These are phyloP conservation scores for Halcyon senegalensis DNA, from an alignment of 2,113 vertebrate species.

Conservation along the genomic window DNA sequence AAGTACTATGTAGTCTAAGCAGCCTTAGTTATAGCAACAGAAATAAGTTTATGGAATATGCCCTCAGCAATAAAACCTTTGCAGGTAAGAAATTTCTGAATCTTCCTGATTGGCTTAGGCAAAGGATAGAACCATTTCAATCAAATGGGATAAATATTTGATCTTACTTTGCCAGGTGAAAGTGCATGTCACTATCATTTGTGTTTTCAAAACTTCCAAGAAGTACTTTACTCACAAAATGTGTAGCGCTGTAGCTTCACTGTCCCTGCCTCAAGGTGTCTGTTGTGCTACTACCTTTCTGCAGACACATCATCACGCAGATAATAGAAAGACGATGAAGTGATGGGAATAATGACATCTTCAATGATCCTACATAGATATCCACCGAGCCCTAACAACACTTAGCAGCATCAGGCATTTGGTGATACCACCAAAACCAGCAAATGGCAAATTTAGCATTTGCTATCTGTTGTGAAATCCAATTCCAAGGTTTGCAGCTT, in stretches of 20 bases:
- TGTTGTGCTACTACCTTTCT: neutral
- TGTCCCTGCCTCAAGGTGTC: neutral
- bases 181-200: rapidly evolving
- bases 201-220: neutral
- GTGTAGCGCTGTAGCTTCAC: neutral
- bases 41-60: neutral
- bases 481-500: neutral
- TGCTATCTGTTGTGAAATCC: neutral
- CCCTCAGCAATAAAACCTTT: neutral
- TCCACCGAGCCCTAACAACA: neutral
- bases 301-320: neutral
- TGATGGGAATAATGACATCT: neutral
- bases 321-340: neutral
- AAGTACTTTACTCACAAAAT: neutral
- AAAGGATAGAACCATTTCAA: neutral
- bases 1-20: rapidly evolving
- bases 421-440: neutral
- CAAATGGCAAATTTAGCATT: neutral
- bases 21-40: neutral
- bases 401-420: neutral
- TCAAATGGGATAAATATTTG: neutral
- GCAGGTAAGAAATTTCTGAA: neutral
- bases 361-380: neutral
- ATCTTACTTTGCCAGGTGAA: neutral
- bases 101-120: neutral